Conservation (phyloP, 2,113 vertebrate species). For the Cyanocitta stelleri region DNA sequence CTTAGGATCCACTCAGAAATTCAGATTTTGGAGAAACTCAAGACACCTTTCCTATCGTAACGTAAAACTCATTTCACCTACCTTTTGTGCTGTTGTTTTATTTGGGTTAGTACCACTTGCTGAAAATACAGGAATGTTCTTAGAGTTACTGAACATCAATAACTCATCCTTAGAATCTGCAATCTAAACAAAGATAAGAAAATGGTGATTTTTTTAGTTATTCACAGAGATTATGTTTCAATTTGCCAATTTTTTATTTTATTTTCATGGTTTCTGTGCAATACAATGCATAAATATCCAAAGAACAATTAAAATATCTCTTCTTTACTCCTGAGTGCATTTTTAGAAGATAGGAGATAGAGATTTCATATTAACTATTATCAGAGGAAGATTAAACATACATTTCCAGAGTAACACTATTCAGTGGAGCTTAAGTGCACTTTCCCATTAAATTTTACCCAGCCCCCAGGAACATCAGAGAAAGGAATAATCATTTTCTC, state of each 20-base stretch:
- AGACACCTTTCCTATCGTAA: background rate
- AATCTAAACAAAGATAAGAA: constrained; percentile 73
- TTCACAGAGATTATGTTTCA: background rate
- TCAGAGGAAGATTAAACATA: background rate
- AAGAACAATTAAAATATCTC: background rate
- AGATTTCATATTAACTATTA: background rate
- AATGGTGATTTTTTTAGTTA: background rate
- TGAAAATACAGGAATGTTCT: constrained; percentile 61
- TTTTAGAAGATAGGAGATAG: background rate
- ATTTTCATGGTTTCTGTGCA: background rate
- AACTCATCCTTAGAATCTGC: constrained; percentile 79
- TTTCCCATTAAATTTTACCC: background rate
- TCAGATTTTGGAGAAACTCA: background rate
- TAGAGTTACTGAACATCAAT: constrained; percentile 74
- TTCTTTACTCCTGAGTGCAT: background rate
- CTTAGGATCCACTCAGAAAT: background rate
- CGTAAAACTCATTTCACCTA: background rate
- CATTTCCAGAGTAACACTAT: background rate
- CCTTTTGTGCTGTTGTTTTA: constrained; percentile 71
- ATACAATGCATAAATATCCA: background rate
- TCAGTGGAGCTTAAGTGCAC: background rate
- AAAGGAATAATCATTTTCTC: background rate
- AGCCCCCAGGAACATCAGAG: background rate
- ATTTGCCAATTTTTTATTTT: background rate
- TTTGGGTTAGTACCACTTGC: constrained; percentile 42